Conservation (phyloP, 92 coral and sea anemone genomes). For the Hydrozoanthus gracilis region DNA sequence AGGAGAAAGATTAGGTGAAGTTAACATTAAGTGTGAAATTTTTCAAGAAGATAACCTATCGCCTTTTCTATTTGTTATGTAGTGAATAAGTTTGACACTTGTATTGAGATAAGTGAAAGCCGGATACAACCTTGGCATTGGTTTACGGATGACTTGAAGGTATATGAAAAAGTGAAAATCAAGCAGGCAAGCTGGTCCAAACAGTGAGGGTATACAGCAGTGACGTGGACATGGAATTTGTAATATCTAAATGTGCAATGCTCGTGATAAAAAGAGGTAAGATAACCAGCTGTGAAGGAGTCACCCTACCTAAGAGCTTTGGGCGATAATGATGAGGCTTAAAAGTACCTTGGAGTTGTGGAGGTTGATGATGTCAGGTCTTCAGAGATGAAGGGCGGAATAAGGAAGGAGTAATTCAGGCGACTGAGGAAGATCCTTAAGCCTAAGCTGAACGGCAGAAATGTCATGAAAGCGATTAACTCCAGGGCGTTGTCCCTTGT, state of each 20-base stretch:
- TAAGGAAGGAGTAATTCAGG: constrained; percentile 4
- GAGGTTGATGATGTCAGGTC: neutral
- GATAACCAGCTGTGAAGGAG: constrained; percentile 12
- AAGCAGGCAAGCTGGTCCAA: neutral
- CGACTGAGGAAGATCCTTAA: constrained; percentile 25
- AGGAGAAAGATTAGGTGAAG: neutral
- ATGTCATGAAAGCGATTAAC: constrained; percentile 37
- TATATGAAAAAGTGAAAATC: constrained; percentile 19
- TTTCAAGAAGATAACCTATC: constrained; percentile 37
- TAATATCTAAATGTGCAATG: constrained; percentile 19
- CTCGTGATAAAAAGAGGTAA: constrained; percentile 31
- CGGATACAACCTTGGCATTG: neutral
- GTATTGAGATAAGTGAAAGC: neutral
- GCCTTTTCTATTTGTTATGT: constrained; percentile 11
- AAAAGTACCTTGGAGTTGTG: constrained; percentile 4
- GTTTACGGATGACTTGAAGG: constrained; percentile 31
- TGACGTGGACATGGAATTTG: constrained; percentile 39
- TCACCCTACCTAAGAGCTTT: neutral
- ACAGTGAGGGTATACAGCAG: constrained; percentile 13
- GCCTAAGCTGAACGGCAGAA: constrained; percentile 37
- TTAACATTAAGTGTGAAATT: constrained; percentile 4
- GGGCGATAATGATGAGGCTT: too few species aligned
- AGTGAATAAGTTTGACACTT: neutral
- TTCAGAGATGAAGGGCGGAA: neutral
- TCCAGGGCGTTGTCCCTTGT: constrained; percentile 33